Base-by-base conservation (phyloP, 2,113 vertebrate genomes). In the Anser cygnoides region DNA sequence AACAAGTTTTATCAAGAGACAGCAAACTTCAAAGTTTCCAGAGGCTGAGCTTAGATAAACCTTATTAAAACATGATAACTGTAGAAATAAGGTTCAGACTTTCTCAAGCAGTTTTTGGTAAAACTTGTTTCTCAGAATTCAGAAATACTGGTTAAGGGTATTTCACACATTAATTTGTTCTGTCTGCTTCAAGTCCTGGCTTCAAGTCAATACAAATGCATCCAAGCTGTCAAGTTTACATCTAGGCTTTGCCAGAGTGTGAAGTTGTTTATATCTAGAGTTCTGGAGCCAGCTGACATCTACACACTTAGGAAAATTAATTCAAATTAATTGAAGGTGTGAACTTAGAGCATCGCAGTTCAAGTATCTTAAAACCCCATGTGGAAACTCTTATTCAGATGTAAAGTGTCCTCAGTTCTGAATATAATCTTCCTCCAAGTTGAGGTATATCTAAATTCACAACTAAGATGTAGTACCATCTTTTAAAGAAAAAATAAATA, bases 251-350 rank as follows among this genome's bases (percentile, higher is more conserved):
- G 89, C 95, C 94, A 97, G 89, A 94, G 96, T 95, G 95, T 96
- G 96, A 96, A 96, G 92, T 92, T 96, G 93, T 96, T 94, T 97
- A 92, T 93, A 96, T 96, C 95, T 87, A 87, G 89, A 81, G 71
- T 95, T 96, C 92, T 96, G 93, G 86, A 96, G 92, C 95, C 93
- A 94, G 92, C 84, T 97, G 95, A 96, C 92, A 96, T 93, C 93
- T 89, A 97, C 91, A 94, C 89, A 95, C 95, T 96, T 95, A 96
- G 70, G 86, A 92, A 97, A 96, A 95, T 96, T 96, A 97, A 96
- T 95, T 96, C 92, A 96, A 92, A 96, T 96, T 97, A 97, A 96
- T 96, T 96, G 95, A 77, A 97, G 92, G 90, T 96, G 96, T 96
- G 93, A 97, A 94, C 95, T 96, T 93, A 62, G 70, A 97, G 91